Evolutionary conservation across 2,797 vertebrate species (phyloP).

Genomic region (Gephyroberyx darwinii): DNA sequence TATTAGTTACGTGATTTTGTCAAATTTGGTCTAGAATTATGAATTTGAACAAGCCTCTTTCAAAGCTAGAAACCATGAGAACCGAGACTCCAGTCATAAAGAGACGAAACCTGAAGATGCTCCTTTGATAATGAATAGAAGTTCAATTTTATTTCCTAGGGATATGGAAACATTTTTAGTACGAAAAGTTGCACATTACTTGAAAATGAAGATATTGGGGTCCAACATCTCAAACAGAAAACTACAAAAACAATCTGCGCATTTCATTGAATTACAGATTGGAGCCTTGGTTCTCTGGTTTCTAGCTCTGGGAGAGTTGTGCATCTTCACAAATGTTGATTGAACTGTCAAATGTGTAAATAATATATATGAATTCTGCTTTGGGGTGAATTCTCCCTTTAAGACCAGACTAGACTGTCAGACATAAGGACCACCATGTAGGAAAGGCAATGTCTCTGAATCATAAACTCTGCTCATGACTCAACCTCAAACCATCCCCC

Average conservation of each 20-base stretch:
- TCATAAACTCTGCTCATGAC: slow-evolving; percentile 41
- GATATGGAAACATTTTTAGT: too few relatives aligned
- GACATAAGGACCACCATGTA: slow-evolving; percentile 48
- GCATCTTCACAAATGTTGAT: neutral
- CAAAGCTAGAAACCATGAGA: neutral
- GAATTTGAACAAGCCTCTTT: neutral
- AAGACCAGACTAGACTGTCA: neutral
- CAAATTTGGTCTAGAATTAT: neutral
- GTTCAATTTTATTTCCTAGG: too few relatives aligned
- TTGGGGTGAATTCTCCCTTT: too few relatives aligned
- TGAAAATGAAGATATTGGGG: too few relatives aligned
- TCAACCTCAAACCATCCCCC: slow-evolving; percentile 32
- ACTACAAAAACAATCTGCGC: neutral
- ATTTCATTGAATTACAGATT: neutral
- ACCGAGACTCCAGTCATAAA: neutral
- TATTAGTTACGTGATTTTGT: neutral
- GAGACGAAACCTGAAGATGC: too few relatives aligned
- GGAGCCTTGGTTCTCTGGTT: neutral
- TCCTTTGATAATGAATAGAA: too few relatives aligned
- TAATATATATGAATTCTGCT: neutral
- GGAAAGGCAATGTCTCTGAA: slow-evolving; percentile 31
- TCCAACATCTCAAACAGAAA: too few relatives aligned
- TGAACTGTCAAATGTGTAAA: neutral
- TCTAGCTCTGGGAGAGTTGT: neutral
- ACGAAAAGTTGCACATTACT: too few relatives aligned